Base-by-base conservation (phyloP, 2,888 invertebrate species). In the Drosophila picticornis region DNA sequence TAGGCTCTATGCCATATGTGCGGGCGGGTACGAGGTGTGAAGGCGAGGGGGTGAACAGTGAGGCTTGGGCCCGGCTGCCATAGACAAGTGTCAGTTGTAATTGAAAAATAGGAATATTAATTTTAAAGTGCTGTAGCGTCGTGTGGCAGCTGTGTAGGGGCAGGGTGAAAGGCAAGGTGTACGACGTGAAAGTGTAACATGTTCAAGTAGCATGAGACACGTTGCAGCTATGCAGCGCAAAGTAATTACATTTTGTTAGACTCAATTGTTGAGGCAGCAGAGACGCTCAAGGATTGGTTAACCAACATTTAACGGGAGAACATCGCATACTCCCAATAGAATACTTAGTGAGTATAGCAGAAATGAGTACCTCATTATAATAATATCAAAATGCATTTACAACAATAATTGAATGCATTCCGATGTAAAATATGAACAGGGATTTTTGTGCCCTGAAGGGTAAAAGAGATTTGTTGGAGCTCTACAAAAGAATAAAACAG, bases 61-160 rank as follows among this genome's bases (percentile, higher is more conserved):
- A 32, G 56, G 50, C 40, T 56, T 81, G 86, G 87, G 89, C 89
- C 72, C 60, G 85, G 81, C 81, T 77, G 87, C 71, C 80, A 80
- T 81, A 82, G 91, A 90, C 88, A 91, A 88, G 91, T 91, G 88
- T 91, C 91, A 88, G 91, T 78, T 75, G 91, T 88, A 88, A 91
- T 88, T 88, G 91, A 88, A 88, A 84, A 88, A 83, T 90, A 91
- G 86, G 83, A 88, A 85, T 91, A 88, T 91, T 88, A 78, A 90
- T 90, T 90, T 88, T 81, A 77, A 84, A 86, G 88, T 70, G 84
- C 72, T 86, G 64, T 71, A 70, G 63, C 50, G 61, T 59, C 50
- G 51, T 72, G 31, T 66, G 59, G 59, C 46, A 4, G 7, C 0
- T 4, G 29, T 19, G 19, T 13, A 29, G 34, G 9, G 19, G 16